phyloP scores from a whole-genome alignment of 2,888 invertebrate genomes.

The Ditylenchus weischeri region DNA sequence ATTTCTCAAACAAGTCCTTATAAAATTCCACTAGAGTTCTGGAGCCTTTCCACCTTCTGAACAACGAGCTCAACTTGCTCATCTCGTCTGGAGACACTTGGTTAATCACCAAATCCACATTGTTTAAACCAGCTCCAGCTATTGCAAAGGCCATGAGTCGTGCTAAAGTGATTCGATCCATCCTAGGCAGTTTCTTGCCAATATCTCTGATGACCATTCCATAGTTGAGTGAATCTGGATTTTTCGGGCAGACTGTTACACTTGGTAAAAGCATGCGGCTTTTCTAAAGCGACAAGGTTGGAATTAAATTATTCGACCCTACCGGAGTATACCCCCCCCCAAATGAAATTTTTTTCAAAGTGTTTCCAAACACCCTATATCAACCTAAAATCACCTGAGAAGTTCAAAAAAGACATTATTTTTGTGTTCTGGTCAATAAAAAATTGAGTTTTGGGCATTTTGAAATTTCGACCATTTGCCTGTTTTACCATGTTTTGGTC shows the following conservation, averaged over 20 bases:
- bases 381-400: no score
- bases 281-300: conserved; percentile 14
- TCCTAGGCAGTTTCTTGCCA: conserved; percentile 13
- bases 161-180: conserved; percentile 16
- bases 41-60: conserved; percentile 27
- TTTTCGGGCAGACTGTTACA: conserved; percentile 34
- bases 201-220: conserved; percentile 28
- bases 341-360: no score
- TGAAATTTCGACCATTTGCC: no score
- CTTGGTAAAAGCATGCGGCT: conserved; percentile 21
- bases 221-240: conserved; percentile 33
- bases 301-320: not conserved
- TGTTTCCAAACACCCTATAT: no score
- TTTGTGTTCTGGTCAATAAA: no score
- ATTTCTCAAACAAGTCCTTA: conserved; percentile 29
- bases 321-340: no score
- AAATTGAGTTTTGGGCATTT: no score
- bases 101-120: conserved; percentile 16
- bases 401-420: no score
- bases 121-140: conserved; percentile 37
- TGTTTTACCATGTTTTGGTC: no score
- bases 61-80: conserved; percentile 18
- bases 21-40: conserved; percentile 30
- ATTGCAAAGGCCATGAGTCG: conserved; percentile 31
- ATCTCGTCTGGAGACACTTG: not conserved